phyloP scores from a whole-genome alignment of 2,797 vertebrate species.

The Macropodus opercularis region DNA sequence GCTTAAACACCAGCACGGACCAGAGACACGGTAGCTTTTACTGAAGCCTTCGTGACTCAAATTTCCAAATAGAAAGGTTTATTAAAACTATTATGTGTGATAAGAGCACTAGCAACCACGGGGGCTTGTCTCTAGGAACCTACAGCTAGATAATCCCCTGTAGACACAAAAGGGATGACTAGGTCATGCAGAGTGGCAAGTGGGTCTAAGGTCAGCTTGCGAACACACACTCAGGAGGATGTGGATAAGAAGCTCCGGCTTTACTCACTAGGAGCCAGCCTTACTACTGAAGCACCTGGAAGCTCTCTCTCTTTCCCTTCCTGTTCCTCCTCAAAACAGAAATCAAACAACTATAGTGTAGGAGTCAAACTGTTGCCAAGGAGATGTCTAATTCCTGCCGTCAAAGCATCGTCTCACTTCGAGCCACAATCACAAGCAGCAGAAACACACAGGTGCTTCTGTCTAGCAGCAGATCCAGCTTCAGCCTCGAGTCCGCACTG shows the following conservation, averaged over 20 bases:
- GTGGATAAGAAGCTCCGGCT: constrained; percentile 59
- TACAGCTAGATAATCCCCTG: constrained; percentile 73
- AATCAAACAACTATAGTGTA: constrained; percentile 20
- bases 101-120: too few species aligned
- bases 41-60: too few species aligned
- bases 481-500: constrained; percentile 28
- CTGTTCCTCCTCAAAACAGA: background rate
- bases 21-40: too few species aligned
- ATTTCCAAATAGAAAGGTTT: constrained; percentile 4
- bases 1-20: constrained; percentile 12
- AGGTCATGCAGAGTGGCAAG: constrained; percentile 58
- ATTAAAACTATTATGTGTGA: background rate
- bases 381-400: constrained; percentile 45
- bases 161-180: constrained; percentile 79
- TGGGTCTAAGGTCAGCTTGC: constrained; percentile 62
- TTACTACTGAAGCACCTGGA: constrained; percentile 6
- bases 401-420: constrained; percentile 36
- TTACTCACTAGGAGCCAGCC: constrained; percentile 14
- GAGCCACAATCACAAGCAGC: constrained; percentile 32
- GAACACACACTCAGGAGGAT: constrained; percentile 44
- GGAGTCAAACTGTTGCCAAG: constrained; percentile 37
- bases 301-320: background rate
- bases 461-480: constrained; percentile 57
- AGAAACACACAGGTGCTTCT: constrained; percentile 29
- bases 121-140: constrained; percentile 63